Evolutionary conservation across 2,888 invertebrate species (phyloP).

Genomic region (Drosophila kanekoi): DNA sequence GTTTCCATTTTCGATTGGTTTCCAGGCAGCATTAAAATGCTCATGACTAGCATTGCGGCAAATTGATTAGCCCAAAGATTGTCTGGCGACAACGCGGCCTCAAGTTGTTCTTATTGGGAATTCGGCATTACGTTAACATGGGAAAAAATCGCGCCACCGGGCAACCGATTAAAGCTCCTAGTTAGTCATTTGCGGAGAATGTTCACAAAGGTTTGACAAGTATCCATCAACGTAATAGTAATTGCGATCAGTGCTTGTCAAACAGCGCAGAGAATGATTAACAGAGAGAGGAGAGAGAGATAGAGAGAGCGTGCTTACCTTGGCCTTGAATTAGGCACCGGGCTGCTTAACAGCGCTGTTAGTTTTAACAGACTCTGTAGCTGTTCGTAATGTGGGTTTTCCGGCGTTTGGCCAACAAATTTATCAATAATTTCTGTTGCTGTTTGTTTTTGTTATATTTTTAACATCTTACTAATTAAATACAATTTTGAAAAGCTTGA

Average conservation of each 20-base stretch:
- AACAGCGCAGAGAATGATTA: constrained; percentile 14
- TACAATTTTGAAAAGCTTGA: constrained; percentile 52
- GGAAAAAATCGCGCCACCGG: constrained; percentile 59
- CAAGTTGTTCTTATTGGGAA: constrained; percentile 8
- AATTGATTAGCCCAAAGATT: constrained; percentile 51
- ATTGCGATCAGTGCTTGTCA: constrained; percentile 1
- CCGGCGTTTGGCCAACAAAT: background rate
- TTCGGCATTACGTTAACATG: constrained; percentile 4
- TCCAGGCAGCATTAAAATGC: constrained; percentile 53
- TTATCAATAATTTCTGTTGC: background rate
- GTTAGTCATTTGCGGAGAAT: constrained; percentile 55
- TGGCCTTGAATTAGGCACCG: constrained; percentile 35
- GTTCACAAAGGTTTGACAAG: constrained; percentile 18
- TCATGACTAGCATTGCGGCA: constrained; percentile 32
- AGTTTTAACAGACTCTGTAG: constrained; percentile 21
- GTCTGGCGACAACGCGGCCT: constrained; percentile 21
- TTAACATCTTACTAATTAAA: constrained; percentile 64
- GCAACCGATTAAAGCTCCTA: constrained; percentile 27
- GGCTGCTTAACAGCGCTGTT: constrained; percentile 21
- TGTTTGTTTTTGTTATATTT: constrained; percentile 47
- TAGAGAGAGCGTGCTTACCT: constrained; percentile 9
- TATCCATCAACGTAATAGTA: background rate
- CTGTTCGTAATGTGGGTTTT: background rate
- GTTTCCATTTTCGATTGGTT: constrained; percentile 37
- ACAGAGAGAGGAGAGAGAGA: background rate